Evolutionary conservation across 2,888 invertebrate species (phyloP), one percentile per base, ranked within the genome.

Genomic region (Liopterus haemorrhoidalis): DNA sequence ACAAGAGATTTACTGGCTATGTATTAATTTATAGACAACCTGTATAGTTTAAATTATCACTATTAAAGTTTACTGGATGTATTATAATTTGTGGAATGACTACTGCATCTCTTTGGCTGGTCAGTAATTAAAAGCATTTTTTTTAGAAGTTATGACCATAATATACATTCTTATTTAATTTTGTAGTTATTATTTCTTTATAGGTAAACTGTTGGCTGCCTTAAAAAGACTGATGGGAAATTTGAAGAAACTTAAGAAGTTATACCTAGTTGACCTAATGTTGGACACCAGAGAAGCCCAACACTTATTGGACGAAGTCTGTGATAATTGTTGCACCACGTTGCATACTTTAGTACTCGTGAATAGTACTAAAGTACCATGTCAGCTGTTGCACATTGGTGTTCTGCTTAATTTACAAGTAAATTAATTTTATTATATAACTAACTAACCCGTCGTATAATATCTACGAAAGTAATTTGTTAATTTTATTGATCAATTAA

Each of bases 191-290:
- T 14, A 40, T 4, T 3, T 1, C 41, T 42, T 19, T 50, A 53
- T 58, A 60, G 76, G 77, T n/a, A 78, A 81, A 64, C 62, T 83
- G 6, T 59, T 84, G 8, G 77, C 74, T 49, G 76, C 79, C 1
- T 62, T 84, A 1, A 83, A 82, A 62, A 70, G 79, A 48, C 68
- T 89, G 3, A 75, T 88, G 70, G 68, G 73, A 2, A 81, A 82
- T 59, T 66, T 90, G 25, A 70, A 68, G 30, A 73, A 76, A 49
- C 63, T 90, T 5, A 73, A 70, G 52, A 71, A 73, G 4, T 63
- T 90, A 27, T 81, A 82, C 57, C 64, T 90, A 33, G 74, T 81
- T 16, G 83, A 90, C 64, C 70, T 90, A 48, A 79, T 89, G 65
- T 64, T 90, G 37, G 82, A 87, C 39, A 76, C 78, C 15, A 72